Base-by-base conservation (phyloP, 1,140 invertebrate genomes). In the Centruroides vittatus region DNA sequence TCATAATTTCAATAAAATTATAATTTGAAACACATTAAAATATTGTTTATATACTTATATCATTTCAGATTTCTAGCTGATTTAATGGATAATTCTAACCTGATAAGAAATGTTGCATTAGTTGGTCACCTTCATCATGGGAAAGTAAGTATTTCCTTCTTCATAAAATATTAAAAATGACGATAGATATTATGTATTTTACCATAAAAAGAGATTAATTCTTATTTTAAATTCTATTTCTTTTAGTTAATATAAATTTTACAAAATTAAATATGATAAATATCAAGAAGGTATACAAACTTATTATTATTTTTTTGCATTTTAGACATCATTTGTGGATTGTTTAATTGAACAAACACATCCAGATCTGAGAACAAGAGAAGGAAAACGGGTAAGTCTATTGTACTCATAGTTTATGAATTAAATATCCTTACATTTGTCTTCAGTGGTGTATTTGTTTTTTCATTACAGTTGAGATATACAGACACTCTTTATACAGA, bases 91-190 rank as follows among this genome's bases (percentile, higher is more conserved):
- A 93, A 88, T 47, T 88, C 95, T 1, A 83, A 88, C 65, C 74
- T 99, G 4, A 97, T 99, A 65, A 80, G 97, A 50, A 99, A 99
- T 78, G 85, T 99, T 8, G 92, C 94, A 0, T 75, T 99, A 23
- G 82, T 97, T 69, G 97, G 97, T 10, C 95, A 99, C 78, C 78
- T 99, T 41, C 95, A 99, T 77, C 96, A 99, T 80, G 97, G 97
- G 63, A 99, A 99, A 68, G 77, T 78, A 62, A 67, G 56, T 58
- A 13, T 55, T 13, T 10, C 47, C 5, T 23, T 57, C 10, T 57
- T 10, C 12, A 54, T 13, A 54, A n/a, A 54, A n/a, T 11, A 0
- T 13, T 35, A 13, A 9, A 10, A 54, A 9, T 54, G 12, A 54
- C 8, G 23, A 23, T 23, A 23, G 23, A 23, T 2, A 2, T 1